A percentile compares a stretch with the other conserved stretches of the same genome.
Conservation (phyloP, 2,888 invertebrate genomes). For the Augochlorella aurata region DNA sequence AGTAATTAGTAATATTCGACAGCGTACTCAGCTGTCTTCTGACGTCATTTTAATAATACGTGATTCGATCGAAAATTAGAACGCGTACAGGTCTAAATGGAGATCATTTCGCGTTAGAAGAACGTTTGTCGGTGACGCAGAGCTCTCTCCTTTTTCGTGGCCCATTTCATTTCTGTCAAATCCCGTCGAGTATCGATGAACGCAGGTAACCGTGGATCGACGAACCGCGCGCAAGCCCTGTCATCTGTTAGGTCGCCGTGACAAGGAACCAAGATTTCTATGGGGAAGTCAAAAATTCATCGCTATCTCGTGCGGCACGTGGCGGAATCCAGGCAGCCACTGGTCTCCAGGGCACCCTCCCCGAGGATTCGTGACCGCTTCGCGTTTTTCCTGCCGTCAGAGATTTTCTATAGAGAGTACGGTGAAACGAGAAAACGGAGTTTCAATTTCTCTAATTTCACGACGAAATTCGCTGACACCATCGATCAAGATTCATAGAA, state of each 20-base stretch:
- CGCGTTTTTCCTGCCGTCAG: slow-evolving; percentile 18
- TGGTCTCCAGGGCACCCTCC: slow-evolving; percentile 47
- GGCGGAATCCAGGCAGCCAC: slow-evolving; percentile 46
- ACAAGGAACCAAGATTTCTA: slow-evolving; percentile 63
- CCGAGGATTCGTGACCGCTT: slow-evolving; percentile 36
- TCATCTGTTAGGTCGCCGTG: slow-evolving; percentile 49
- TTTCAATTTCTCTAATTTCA: not conserved
- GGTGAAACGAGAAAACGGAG: slow-evolving; percentile 24
- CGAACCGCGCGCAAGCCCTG: slow-evolving; percentile 30
- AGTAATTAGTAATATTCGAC: too few species aligned
- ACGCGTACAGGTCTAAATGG: not conserved
- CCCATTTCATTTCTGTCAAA: slow-evolving; percentile 3
- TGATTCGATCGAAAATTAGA: not conserved
- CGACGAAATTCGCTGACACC: too few species aligned
- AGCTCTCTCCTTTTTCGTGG: not conserved
- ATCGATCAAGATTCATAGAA: too few species aligned
- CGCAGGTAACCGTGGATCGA: slow-evolving; percentile 53
- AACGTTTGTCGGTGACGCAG: not conserved
- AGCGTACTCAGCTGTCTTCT: too few species aligned
- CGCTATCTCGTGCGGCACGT: slow-evolving; percentile 54
- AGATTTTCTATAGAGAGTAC: slow-evolving; percentile 43
- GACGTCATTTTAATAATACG: too few species aligned
- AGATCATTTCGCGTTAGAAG: not conserved
- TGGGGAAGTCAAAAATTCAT: slow-evolving; percentile 60
- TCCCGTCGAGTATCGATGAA: slow-evolving; percentile 35